Conservation (phyloP, 2,888 invertebrate species). For the Lepidochrysops patricia region DNA sequence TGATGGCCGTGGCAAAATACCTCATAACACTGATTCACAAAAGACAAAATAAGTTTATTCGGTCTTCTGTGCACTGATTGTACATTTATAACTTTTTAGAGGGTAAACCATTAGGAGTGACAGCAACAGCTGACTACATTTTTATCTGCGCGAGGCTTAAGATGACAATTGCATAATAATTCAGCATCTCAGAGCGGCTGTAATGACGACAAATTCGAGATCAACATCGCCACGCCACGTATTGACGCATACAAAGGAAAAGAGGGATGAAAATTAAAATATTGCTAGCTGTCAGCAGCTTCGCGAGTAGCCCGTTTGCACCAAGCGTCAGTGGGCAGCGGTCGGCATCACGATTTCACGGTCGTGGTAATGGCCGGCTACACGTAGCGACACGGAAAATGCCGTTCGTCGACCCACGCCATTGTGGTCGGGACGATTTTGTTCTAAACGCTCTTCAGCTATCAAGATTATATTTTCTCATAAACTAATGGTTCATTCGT, state of each 20-base stretch:
- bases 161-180: too few relatives aligned
- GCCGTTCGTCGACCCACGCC: slow-evolving; percentile 47
- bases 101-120: too few relatives aligned
- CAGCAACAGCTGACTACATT: too few relatives aligned
- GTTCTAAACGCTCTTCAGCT: slow-evolving; percentile 13
- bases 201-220: too few relatives aligned
- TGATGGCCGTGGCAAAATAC: neutral
- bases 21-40: too few relatives aligned
- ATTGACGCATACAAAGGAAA: too few relatives aligned
- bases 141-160: too few relatives aligned
- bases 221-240: too few relatives aligned
- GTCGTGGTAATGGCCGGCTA: slow-evolving; percentile 50
- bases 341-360: slow-evolving; percentile 60
- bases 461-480: slow-evolving; percentile 12
- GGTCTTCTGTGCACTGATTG: too few relatives aligned
- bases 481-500: slow-evolving; percentile 5
- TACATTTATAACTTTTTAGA: too few relatives aligned
- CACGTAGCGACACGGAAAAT: slow-evolving; percentile 50
- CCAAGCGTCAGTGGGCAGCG: slow-evolving; percentile 41
- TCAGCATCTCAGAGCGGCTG: too few relatives aligned
- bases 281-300: neutral
- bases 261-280: neutral
- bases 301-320: neutral
- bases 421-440: slow-evolving; percentile 21
- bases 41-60: too few relatives aligned